These are phyloP conservation scores for Ariopsis seemanni DNA, from an alignment of 2,113 vertebrate genomes.

Conservation along the genomic window DNA sequence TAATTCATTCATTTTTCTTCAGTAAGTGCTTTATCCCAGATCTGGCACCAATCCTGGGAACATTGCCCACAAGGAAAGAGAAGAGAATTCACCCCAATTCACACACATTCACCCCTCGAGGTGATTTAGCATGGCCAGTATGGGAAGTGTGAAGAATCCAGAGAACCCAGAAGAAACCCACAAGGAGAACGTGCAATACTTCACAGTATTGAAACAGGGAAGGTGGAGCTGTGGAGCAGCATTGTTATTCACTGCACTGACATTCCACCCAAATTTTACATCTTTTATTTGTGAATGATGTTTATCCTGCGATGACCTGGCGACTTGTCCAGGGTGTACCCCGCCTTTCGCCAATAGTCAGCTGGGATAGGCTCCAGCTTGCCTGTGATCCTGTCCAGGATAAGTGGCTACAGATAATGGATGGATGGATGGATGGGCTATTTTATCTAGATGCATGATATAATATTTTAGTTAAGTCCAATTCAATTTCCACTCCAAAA, in stretches of 20 bases:
- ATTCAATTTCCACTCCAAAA: neutral
- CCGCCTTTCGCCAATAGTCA: no score
- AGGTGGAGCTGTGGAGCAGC: neutral
- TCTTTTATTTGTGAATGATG: neutral
- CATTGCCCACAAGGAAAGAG: neutral
- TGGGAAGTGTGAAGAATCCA: neutral
- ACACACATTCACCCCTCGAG: neutral
- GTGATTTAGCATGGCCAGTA: neutral
- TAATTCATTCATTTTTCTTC: neutral
- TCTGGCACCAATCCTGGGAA: neutral
- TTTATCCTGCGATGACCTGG: no score
- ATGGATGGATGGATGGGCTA: neutral
- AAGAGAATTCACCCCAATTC: neutral
- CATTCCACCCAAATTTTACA: no score
- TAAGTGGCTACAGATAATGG: no score
- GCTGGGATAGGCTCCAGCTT: no score
- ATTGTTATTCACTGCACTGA: neutral
- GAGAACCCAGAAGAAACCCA: neutral
- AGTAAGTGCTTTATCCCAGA: neutral
- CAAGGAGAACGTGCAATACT: neutral
- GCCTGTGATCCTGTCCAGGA: no score
- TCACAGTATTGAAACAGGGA: neutral
- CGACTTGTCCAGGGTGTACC: no score
- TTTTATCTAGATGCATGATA: neutral
- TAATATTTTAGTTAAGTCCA: neutral